Evolutionary conservation across 2,888 invertebrate genomes (phyloP).

Genomic region (Gastracanthus pulcherrimus): DNA sequence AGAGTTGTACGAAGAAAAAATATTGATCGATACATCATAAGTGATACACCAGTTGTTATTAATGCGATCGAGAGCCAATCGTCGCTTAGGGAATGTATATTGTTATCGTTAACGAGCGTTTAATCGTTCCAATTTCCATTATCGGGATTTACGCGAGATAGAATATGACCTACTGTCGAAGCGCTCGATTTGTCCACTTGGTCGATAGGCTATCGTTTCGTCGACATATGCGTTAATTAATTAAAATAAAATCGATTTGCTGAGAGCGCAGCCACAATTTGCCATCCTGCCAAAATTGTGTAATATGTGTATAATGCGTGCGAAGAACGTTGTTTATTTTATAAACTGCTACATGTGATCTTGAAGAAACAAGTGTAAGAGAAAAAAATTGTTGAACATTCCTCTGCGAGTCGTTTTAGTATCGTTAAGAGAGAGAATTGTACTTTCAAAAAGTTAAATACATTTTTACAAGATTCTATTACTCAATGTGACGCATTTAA

Average conservation of each 20-base stretch:
- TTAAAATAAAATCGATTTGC: neutral
- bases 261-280: neutral
- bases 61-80: neutral
- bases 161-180: neutral
- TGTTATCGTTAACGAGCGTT: slow-evolving; percentile 9
- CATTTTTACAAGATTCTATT: slow-evolving; percentile 27
- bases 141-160: neutral
- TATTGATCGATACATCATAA: neutral
- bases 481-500: neutral
- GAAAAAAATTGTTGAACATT: slow-evolving; percentile 29
- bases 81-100: neutral
- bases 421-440: neutral
- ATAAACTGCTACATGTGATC: too few relatives aligned
- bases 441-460: slow-evolving; percentile 31
- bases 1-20: neutral
- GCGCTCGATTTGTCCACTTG: neutral
- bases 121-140: slow-evolving; percentile 6
- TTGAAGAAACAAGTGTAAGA: neutral
- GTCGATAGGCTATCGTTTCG: neutral
- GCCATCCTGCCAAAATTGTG: neutral
- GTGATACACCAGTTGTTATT: neutral
- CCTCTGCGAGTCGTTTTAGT: neutral
- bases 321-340: too few relatives aligned
- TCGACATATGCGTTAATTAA: neutral
- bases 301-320: neutral